Conservation (phyloP, 2,888 invertebrate genomes). For the Alcis repandata region DNA sequence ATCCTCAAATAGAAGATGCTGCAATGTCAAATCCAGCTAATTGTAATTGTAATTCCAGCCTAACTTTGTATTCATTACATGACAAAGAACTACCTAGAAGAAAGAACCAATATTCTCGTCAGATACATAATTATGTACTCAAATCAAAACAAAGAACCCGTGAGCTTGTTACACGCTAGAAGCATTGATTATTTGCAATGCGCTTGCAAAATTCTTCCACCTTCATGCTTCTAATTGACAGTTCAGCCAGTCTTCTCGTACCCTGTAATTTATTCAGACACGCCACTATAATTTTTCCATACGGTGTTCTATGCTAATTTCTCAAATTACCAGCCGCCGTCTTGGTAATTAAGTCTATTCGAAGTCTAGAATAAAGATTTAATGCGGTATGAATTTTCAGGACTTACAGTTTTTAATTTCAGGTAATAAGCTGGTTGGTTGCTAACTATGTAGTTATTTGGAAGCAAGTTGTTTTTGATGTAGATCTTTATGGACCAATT, state of each 20-base stretch:
- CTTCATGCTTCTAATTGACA: conserved; percentile 23
- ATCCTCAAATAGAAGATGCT: too few relatives aligned
- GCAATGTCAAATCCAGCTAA: too few relatives aligned
- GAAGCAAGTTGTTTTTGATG: conserved; percentile 20
- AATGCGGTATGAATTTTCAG: conserved; percentile 43
- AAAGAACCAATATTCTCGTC: too few relatives aligned
- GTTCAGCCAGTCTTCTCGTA: conserved; percentile 31
- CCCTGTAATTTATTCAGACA: conserved; percentile 44
- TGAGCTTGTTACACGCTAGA: background rate
- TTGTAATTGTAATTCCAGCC: too few relatives aligned
- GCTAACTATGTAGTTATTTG: conserved; percentile 15
- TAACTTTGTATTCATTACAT: too few relatives aligned
- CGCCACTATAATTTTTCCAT: conserved; percentile 43
- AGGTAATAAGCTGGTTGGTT: conserved; percentile 31
- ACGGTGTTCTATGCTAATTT: conserved; percentile 46
- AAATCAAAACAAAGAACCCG: background rate
- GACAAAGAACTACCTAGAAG: too few relatives aligned
- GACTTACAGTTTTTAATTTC: conserved; percentile 38
- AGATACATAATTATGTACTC: background rate
- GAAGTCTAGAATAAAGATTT: conserved; percentile 47
- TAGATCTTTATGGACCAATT: conserved; percentile 6
- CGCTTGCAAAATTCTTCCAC: conserved; percentile 20
- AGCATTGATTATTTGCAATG: conserved; percentile 20
- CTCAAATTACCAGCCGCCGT: conserved; percentile 45
- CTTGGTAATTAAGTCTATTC: conserved; percentile 47